Base-by-base conservation (phyloP, 1,140 invertebrate genomes). In the Pseudomyrmex cubaensis region DNA sequence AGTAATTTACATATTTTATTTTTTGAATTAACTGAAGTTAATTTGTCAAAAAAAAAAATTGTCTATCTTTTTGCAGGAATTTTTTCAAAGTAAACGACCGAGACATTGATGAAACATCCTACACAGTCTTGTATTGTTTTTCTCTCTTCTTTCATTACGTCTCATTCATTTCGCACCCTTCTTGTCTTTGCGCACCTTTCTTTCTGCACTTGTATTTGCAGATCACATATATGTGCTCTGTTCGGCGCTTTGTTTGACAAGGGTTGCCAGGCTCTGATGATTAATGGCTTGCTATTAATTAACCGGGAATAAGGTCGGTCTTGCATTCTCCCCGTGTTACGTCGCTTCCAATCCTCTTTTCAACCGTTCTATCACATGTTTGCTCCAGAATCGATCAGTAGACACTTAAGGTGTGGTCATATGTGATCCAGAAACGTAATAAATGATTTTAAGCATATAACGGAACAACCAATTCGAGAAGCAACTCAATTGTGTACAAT, bases 221-320 rank as follows among this genome's bases (percentile, higher is more conserved):
- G 64, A 70, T 80, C 52, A 20, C 54, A 25, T 25, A 59, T 50
- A 70, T 20, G 64, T 35, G 66, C 46, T 48, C 10, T 12, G 44
- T 22, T 48, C 52, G 80, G 85, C 87, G 90, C 86, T 90, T 92
- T 89, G 86, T 92, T 92, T 92, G 90, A 92, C 89, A 87, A 92
- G 90, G 89, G 89, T 92, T 88, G 56, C 80, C 82, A 59, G 63
- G 67, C 86, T 86, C 86, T 52, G 87, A 89, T 87, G 90, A 92
- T 93, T 92, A 93, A 91, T 92, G 90, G 92, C 89, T 90, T 83
- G 83, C 87, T 91, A 92, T 92, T 92, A 93, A 92, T 93, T 92
- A 91, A 91, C 91, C 88, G 84, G 86, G 82, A 90, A 90, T 92
- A 87, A 74, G 73, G 70, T 69, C 67, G 17, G 74, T 17, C 56